Base-by-base conservation (phyloP, 2,888 invertebrate genomes). In the Norana najaformis region DNA sequence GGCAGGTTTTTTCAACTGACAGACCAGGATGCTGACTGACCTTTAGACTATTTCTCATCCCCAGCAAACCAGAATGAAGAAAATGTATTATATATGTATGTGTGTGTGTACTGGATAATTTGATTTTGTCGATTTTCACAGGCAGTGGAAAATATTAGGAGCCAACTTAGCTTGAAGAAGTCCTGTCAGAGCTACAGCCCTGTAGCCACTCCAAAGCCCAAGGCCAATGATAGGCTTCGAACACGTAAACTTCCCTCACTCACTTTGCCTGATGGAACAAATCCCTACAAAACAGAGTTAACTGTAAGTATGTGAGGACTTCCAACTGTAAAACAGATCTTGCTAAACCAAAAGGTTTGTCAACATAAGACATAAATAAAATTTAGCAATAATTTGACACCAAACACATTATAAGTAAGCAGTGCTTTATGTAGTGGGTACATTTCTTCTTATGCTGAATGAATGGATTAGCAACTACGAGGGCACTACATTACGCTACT, bases 191-290 rank as follows among this genome's bases (percentile, higher is more conserved):
- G 93, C 89, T 94, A 93, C 91, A 93, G 93, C 91, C 90, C 90
- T 18, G 90, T 91, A 0, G 91, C 92, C n/a, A 92, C 92, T 36
- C 36, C 85, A 85, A 85, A 85, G 5, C 92, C 92, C 5, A 89
- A 91, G 35, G 34, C 88, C n/a, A 38, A 37, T 41, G 88, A 89
- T 18, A 39, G 85, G 37, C n/a, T 69, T n/a, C 90, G 92, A 8
- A 90, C 90, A 18, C 91, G 91, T n/a, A 90, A 92, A 83, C 92
- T 92, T 53, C 92, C 92, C 34, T 91, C 90, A 35, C 91, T 93
- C 36, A 90, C 91, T 88, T 92, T 94, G 1, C 94, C 94, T 36
- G 93, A 94, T 92, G 94, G 94, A 18, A 92, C 93, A 30, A 93
- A 93, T 90, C 94, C 94, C 34, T 94, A 89, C 90, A 89, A 88